Percentiles rank a stretch among this genome's conserved stretches.
Evolutionary conservation across 1,140 invertebrate genomes (phyloP).

Genomic region (Venturia canescens): DNA sequence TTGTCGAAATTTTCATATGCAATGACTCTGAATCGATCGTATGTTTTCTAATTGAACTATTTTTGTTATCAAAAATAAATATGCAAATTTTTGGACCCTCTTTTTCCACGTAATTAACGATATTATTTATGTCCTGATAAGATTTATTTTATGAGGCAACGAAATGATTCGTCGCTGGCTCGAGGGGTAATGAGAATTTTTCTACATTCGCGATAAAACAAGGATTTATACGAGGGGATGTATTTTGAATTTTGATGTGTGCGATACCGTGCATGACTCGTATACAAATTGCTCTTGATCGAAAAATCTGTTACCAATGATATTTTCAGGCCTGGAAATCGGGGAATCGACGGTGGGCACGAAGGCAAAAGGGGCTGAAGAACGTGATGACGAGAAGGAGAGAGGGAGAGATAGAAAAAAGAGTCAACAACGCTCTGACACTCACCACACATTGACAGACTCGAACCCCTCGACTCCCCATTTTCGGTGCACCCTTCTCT

Average conservation of each 20-base stretch:
- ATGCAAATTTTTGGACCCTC: not conserved
- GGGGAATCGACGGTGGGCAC: no score
- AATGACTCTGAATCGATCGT: not conserved
- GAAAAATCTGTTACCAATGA: conserved; percentile 37
- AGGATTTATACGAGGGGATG: not conserved
- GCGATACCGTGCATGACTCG: not conserved
- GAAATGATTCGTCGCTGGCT: not conserved
- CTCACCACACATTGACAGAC: conserved; percentile 51
- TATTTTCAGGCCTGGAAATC: conserved; percentile 22
- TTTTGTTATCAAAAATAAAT: not conserved
- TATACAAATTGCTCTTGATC: conserved; percentile 38
- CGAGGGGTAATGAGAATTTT: conserved; percentile 14
- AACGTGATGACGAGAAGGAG: not conserved
- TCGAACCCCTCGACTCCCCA: conserved; percentile 51
- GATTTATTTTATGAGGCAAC: conserved; percentile 10
- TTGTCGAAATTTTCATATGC: not conserved
- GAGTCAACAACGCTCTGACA: conserved; percentile 2
- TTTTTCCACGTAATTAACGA: not conserved
- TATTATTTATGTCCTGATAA: not conserved
- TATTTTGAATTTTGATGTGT: not conserved
- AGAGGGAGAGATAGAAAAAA: not conserved
- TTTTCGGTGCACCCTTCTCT: conserved; percentile 29
- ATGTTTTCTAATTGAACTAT: not conserved
- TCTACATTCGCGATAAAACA: conserved; percentile 7
- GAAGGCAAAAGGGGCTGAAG: not conserved